These are phyloP conservation scores for Dendrolimus houi DNA, from an alignment of 2,888 invertebrate species.

Conservation along the genomic window DNA sequence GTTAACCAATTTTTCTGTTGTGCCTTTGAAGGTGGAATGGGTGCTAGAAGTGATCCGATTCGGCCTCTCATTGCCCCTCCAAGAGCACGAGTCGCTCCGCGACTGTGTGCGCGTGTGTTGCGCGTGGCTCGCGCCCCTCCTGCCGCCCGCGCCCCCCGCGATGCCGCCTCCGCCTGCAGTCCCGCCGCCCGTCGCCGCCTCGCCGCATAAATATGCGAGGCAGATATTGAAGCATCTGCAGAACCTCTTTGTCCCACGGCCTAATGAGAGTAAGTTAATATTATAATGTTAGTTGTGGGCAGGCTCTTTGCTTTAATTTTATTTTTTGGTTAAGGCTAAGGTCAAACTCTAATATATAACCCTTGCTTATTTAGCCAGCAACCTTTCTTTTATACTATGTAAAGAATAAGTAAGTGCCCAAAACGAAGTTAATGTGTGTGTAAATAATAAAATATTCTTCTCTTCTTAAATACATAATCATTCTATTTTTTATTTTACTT, in stretches of 20 bases:
- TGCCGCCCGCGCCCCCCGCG: constrained; percentile 90
- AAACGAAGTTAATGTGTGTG: no score
- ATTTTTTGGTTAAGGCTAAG: no score
- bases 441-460: no score
- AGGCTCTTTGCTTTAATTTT: no score
- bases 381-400: no score
- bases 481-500: constrained; percentile 9
- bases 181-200: constrained; percentile 90
- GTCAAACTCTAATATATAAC: no score
- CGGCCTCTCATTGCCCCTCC: constrained; percentile 91
- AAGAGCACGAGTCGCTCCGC: constrained; percentile 95
- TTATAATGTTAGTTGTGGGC: no score
- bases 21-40: constrained; percentile 84
- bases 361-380: no score
- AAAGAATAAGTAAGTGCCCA: no score
- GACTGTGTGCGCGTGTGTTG: constrained; percentile 98
- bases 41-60: constrained; percentile 92
- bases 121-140: constrained; percentile 94
- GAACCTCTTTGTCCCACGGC: constrained; percentile 94
- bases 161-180: constrained; percentile 90
- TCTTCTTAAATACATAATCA: no score
- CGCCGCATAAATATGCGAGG: constrained; percentile 92
- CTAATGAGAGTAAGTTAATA: constrained; percentile 88
- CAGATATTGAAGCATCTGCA: constrained; percentile 95
- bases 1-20: constrained; percentile 4